These are phyloP conservation scores for Ispidina lecontei DNA, from an alignment of 2,797 vertebrate species.

Conservation along the genomic window DNA sequence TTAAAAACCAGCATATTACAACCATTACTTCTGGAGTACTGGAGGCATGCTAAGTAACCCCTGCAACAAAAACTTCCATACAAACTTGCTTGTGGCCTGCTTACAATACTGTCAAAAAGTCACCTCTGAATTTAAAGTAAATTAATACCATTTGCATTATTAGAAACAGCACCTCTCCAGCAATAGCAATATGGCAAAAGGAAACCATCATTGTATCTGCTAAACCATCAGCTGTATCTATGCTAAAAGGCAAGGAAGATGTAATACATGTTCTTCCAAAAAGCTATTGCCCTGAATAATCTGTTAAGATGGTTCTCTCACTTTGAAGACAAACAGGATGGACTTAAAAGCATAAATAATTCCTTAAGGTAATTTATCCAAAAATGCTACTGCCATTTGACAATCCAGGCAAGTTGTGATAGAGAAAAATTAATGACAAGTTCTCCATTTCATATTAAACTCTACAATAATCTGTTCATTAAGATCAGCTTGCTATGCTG, in stretches of 20 bases:
- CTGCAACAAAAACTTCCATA: not conserved
- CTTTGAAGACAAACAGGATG: not conserved
- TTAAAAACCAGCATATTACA: not conserved
- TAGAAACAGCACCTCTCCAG: not conserved
- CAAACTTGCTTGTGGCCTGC: not conserved
- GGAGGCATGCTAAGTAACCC: not conserved
- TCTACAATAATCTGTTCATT: not conserved
- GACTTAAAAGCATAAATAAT: not conserved
- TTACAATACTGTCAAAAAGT: not conserved
- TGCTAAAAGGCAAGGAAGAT: not conserved
- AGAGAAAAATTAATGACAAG: not conserved
- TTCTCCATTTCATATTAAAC: not conserved
- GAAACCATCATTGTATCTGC: not conserved
- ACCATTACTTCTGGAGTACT: not conserved
- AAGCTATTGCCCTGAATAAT: not conserved
- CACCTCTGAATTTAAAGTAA: not conserved
- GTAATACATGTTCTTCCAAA: not conserved
- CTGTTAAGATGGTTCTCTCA: not conserved
- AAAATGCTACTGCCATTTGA: not conserved
- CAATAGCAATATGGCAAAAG: not conserved
- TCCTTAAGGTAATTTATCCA: not conserved
- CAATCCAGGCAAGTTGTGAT: not conserved
- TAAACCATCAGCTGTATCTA: not conserved
- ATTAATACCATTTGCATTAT: not conserved
- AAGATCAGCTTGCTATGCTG: not conserved